These are phyloP conservation scores for Deilephila elpenor DNA, from an alignment of 2,888 invertebrate species.

Conservation along the genomic window DNA sequence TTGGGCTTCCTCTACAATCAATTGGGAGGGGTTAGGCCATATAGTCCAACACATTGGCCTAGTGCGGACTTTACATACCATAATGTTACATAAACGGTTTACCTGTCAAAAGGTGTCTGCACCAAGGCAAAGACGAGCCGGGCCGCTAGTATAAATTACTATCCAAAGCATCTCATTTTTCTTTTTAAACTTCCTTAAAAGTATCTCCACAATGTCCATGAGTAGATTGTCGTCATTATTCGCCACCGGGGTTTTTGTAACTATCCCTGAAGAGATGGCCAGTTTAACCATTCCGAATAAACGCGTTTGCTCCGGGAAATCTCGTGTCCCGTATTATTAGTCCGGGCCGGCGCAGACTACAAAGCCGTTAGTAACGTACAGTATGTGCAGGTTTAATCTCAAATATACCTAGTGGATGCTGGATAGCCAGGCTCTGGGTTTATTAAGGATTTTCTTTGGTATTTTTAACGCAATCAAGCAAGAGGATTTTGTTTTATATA, in stretches of 20 bases:
- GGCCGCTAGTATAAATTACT: no score
- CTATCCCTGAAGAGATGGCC: constrained; percentile 5
- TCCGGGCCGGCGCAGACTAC: background rate
- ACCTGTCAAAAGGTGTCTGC: no score
- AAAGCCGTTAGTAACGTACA: constrained; percentile 16
- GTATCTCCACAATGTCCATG: background rate
- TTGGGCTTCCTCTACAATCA: no score
- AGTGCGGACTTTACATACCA: no score
- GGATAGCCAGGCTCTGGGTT: background rate
- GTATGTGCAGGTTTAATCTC: constrained; percentile 21
- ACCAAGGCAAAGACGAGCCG: no score
- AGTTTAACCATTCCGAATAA: constrained; percentile 4
- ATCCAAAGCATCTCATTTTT: no score
- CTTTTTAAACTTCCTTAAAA: no score
- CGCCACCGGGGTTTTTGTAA: background rate
- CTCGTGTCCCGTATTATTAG: constrained; percentile 7
- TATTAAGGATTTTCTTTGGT: background rate
- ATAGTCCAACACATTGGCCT: no score
- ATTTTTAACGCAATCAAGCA: background rate
- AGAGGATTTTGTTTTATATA: no score
- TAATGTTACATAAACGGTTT: no score
- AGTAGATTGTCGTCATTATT: background rate
- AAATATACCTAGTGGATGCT: background rate
- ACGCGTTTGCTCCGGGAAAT: background rate
- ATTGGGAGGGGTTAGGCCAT: no score